Percentiles rank a stretch among this genome's conserved stretches.
Evolutionary conservation across 2,113 vertebrate species (phyloP).

Genomic region (Nerophis lumbriciformis): DNA sequence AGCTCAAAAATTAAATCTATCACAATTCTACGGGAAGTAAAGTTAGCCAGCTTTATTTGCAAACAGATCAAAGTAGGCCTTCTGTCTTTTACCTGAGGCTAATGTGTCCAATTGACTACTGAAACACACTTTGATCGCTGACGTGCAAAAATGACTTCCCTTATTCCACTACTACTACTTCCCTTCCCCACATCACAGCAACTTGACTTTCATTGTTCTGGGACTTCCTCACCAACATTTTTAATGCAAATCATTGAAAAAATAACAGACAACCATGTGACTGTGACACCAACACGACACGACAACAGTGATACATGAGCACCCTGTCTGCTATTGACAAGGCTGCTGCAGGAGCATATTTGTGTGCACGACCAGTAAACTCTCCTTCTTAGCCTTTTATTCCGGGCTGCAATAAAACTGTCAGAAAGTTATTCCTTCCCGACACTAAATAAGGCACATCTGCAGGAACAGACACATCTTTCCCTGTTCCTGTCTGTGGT

Average conservation of each 20-base stretch:
- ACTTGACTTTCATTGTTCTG: slow-evolving; percentile 31
- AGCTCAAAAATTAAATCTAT: background rate
- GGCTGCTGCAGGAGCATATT: slow-evolving; percentile 7
- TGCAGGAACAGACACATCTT: slow-evolving; percentile 50
- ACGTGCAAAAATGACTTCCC: slow-evolving; percentile 40
- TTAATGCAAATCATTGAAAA: slow-evolving; percentile 34
- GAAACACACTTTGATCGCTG: slow-evolving; percentile 37
- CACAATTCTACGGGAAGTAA: background rate
- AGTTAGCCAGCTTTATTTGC: background rate
- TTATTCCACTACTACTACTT: slow-evolving; percentile 5
- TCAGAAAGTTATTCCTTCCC: slow-evolving; percentile 54
- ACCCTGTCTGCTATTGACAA: slow-evolving; percentile 19
- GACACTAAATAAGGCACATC: slow-evolving; percentile 53
- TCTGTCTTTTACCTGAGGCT: slow-evolving; percentile 3
- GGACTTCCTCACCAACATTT: slow-evolving; percentile 13
- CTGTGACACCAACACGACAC: slow-evolving; percentile 15
- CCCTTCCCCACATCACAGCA: slow-evolving; percentile 27
- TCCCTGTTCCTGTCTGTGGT: slow-evolving; percentile 30
- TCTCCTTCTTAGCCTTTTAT: slow-evolving; percentile 23
- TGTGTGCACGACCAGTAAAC: slow-evolving; percentile 1
- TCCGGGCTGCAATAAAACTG: slow-evolving; percentile 40
- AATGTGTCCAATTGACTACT: slow-evolving; percentile 32
- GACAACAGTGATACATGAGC: slow-evolving; percentile 33
- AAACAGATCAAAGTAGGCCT: slow-evolving; percentile 17
- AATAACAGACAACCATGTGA: slow-evolving; percentile 19